phyloP scores from a whole-genome alignment of 2,797 vertebrate genomes.

The Emys orbicularis region DNA sequence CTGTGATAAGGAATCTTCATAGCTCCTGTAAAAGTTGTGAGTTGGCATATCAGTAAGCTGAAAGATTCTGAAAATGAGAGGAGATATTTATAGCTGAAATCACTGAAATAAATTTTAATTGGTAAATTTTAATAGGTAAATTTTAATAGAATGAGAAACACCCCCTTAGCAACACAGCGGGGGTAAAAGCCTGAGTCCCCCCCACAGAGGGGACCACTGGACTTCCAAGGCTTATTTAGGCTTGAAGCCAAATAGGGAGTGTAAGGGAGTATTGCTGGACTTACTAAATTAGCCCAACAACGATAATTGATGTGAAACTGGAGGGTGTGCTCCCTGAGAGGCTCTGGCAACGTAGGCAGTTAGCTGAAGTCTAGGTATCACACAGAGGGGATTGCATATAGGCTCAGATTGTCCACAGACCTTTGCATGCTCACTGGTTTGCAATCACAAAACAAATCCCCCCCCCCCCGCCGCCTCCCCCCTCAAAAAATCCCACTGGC shows the following conservation, averaged over 20 bases:
- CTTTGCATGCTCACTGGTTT: background rate
- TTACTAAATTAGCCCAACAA: background rate
- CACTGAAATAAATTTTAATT: background rate
- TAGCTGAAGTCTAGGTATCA: background rate
- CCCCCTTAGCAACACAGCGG: rapidly evolving
- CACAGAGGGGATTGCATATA: background rate
- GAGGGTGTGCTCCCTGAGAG: background rate
- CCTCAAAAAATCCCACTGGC: background rate
- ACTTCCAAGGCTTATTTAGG: background rate
- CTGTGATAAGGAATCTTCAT: background rate
- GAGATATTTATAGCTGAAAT: background rate
- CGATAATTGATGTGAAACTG: background rate
- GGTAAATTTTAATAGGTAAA: background rate
- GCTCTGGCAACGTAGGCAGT: background rate
- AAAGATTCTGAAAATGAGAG: background rate
- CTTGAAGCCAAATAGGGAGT: background rate
- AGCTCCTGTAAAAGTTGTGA: background rate
- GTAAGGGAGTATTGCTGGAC: background rate
- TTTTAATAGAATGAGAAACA: background rate
- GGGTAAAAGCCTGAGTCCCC: background rate
- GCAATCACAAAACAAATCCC: background rate
- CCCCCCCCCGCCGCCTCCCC: too few species aligned
- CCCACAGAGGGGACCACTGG: background rate
- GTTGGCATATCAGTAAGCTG: background rate
- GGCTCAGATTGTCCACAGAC: conserved; percentile 12